phyloP scores from a whole-genome alignment of 64 coral and sea anemone genomes.

The Montipora capricornis region DNA sequence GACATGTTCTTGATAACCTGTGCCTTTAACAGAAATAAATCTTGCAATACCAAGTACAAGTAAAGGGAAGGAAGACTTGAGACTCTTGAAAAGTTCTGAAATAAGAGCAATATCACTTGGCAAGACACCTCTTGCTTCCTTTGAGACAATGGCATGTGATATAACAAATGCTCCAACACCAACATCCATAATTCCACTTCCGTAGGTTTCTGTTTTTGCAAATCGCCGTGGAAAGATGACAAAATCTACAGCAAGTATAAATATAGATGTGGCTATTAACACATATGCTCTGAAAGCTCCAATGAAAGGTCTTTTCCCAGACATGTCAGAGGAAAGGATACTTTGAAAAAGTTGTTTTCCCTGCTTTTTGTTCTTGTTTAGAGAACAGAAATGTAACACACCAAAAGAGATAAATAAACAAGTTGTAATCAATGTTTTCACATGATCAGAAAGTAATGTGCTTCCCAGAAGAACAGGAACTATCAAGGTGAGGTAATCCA shows the following conservation, averaged over 20 bases:
- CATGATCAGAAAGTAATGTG: constrained; percentile 81
- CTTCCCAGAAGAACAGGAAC: constrained; percentile 74
- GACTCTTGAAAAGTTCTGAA: constrained; percentile 29
- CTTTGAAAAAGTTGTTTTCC: neutral
- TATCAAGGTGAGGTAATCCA: constrained; percentile 73
- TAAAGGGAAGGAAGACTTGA: constrained; percentile 72
- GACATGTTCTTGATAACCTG: constrained; percentile 96
- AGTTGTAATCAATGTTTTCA: constrained; percentile 20
- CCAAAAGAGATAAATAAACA: constrained; percentile 34
- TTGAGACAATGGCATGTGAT: constrained; percentile 96
- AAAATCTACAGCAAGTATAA: constrained; percentile 97
- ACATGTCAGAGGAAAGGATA: constrained; percentile 35
- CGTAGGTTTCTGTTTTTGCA: constrained; percentile 98
- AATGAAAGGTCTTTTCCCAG: constrained; percentile 69
- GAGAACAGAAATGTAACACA: constrained; percentile 30
- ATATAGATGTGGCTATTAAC: constrained; percentile 83
- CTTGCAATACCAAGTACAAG: constrained; percentile 79
- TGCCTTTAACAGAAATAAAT: constrained; percentile 81
- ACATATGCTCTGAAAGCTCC: constrained; percentile 93
- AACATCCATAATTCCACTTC: constrained; percentile 93
- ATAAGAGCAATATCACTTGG: constrained; percentile 14
- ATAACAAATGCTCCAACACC: constrained; percentile 96
- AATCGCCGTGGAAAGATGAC: constrained; percentile 84
- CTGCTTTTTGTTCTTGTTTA: neutral
- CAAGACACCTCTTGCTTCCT: constrained; percentile 65